phyloP scores from a whole-genome alignment of 2,888 invertebrate species.

The Gastracanthus pulcherrimus region DNA sequence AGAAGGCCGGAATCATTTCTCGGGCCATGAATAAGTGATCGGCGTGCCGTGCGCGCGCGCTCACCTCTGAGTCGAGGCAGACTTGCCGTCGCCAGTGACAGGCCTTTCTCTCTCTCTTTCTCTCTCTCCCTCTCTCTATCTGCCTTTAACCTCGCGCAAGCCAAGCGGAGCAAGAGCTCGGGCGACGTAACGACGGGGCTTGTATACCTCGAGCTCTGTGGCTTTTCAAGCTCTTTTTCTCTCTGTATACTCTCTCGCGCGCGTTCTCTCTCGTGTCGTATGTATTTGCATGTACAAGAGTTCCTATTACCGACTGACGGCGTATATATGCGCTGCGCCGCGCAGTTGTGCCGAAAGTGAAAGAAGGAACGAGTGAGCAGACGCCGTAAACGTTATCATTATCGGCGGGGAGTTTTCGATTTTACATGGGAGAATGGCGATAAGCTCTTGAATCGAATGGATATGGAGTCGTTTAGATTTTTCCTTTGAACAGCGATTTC shows the following conservation, averaged over 20 bases:
- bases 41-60: slow-evolving; percentile 62
- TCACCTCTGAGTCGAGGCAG: slow-evolving; percentile 61
- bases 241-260: not conserved
- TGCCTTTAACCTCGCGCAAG: not conserved
- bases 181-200: not conserved
- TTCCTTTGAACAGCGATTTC: no score
- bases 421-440: no score
- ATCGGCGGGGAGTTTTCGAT: no score
- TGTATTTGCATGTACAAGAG: not conserved
- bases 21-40: slow-evolving; percentile 73
- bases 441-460: no score
- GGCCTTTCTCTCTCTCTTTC: slow-evolving; percentile 9
- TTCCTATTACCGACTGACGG: not conserved
- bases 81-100: slow-evolving; percentile 66
- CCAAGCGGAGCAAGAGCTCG: no score
- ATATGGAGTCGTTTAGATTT: no score
- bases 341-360: no score
- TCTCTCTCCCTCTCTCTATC: slow-evolving; percentile 17
- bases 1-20: slow-evolving; percentile 70
- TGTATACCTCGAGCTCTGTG: not conserved
- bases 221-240: slow-evolving; percentile 25
- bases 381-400: no score
- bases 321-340: no score
- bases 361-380: no score
- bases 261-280: not conserved